These are phyloP conservation scores for Ophonus ardosiacus DNA, from an alignment of 2,888 invertebrate species.

Conservation along the genomic window DNA sequence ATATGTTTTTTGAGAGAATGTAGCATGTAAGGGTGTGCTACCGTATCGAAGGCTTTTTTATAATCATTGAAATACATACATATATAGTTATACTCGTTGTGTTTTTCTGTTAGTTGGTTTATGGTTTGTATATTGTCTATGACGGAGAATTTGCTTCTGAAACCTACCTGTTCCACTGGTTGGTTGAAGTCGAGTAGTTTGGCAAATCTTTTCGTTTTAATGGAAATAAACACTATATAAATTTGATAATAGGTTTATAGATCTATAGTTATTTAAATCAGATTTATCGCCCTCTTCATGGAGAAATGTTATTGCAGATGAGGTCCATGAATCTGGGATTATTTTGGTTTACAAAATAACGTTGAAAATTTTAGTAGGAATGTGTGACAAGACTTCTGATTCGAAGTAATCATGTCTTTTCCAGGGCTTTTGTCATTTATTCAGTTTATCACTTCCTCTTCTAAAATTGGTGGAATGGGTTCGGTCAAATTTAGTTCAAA, in stretches of 20 bases:
- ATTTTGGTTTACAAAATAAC: not conserved
- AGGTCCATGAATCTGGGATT: not conserved
- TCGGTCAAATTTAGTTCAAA: no score
- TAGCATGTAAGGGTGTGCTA: no score
- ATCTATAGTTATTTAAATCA: not conserved
- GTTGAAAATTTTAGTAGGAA: not conserved
- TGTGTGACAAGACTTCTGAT: not conserved
- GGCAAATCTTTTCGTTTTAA: constrained; percentile 64
- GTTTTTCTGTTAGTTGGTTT: no score
- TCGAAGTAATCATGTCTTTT: not conserved
- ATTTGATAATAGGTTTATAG: not conserved
- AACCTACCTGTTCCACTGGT: constrained; percentile 67
- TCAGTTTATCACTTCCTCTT: not conserved
- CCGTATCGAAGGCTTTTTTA: no score
- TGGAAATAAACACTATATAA: constrained; percentile 64
- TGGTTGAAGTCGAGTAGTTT: constrained; percentile 66
- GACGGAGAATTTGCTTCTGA: constrained; percentile 65
- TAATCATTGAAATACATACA: no score
- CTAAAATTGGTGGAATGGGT: not conserved
- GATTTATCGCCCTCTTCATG: no score
- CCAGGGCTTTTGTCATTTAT: not conserved
- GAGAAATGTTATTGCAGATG: not conserved
- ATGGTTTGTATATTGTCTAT: constrained; percentile 64
- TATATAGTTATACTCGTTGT: no score
- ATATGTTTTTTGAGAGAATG: not conserved